Conservation (phyloP, 92 coral and sea anemone species). For the Virgularia gustaviana region DNA sequence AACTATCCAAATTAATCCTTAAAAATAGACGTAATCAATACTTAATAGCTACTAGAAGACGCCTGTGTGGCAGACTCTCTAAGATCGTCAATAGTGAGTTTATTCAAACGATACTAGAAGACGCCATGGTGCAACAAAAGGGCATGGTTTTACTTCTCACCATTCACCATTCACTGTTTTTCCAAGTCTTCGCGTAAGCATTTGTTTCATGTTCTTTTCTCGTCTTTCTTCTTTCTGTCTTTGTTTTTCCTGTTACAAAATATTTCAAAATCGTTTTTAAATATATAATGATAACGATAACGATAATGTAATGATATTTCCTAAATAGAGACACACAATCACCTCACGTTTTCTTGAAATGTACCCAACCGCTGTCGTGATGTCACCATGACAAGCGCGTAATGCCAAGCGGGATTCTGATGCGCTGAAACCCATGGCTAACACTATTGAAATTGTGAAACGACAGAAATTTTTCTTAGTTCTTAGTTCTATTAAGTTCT, state of each 20-base stretch:
- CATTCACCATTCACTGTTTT: slow-evolving; percentile 91
- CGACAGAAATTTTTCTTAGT: not conserved
- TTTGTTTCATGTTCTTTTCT: slow-evolving; percentile 59
- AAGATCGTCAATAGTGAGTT: not conserved
- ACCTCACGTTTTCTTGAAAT: slow-evolving; percentile 78
- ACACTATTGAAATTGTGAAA: slow-evolving; percentile 55
- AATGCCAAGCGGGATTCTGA: slow-evolving; percentile 83
- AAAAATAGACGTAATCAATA: not conserved
- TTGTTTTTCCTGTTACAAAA: slow-evolving; percentile 58
- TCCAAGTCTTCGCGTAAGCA: slow-evolving; percentile 66
- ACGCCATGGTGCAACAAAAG: slow-evolving; percentile 2
- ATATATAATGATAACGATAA: not conserved
- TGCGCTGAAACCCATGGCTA: slow-evolving; percentile 77
- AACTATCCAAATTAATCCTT: slow-evolving; percentile 72
- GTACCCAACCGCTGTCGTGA: slow-evolving; percentile 74
- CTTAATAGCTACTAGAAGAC: not conserved
- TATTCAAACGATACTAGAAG: not conserved
- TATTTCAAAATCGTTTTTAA: not conserved
- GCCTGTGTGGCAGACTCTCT: not conserved
- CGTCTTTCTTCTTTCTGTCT: slow-evolving; percentile 55
- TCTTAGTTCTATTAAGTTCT: not conserved
- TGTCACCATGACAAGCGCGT: slow-evolving; percentile 70
- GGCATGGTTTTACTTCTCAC: slow-evolving; percentile 37
- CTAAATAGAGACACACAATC: no score
- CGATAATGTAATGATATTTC: not conserved